A percentile compares a stretch with the other conserved stretches of the same genome.
Evolutionary conservation across 2,888 invertebrate genomes (phyloP).

Genomic region (Lysandra bellargus): DNA sequence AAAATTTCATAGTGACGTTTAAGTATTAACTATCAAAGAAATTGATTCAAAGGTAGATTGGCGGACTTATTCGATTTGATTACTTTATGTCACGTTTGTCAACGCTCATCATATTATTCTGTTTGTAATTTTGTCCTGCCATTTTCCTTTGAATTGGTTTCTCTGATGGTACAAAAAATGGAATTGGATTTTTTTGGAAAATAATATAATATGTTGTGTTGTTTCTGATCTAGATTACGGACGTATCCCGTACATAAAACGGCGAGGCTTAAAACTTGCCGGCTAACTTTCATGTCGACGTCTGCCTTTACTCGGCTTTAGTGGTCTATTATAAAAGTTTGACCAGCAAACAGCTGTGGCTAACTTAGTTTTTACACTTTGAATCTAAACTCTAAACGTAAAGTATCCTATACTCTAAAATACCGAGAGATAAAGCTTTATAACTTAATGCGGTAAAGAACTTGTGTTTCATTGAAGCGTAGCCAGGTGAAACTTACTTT

Average conservation of each 20-base stretch:
- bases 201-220: background rate
- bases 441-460: background rate
- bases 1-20: too few relatives aligned
- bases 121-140: too few relatives aligned
- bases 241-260: background rate
- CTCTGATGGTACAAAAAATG: background rate
- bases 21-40: too few relatives aligned
- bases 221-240: conserved; percentile 9
- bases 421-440: background rate
- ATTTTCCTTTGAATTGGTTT: too few relatives aligned
- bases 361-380: conserved; percentile 4
- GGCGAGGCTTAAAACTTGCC: conserved; percentile 19
- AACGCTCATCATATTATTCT: too few relatives aligned
- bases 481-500: too few relatives aligned
- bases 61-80: too few relatives aligned
- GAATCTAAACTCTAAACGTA: conserved; percentile 16
- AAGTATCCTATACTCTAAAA: background rate
- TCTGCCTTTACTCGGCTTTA: conserved; percentile 33
- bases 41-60: too few relatives aligned
- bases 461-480: too few relatives aligned
- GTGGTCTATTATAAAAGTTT: conserved; percentile 33
- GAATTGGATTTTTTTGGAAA: background rate
- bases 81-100: too few relatives aligned
- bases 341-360: conserved; percentile 21
- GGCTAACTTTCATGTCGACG: conserved; percentile 18